Base-by-base conservation (phyloP, 2,113 vertebrate genomes). In the Dissostichus mawsoni region DNA sequence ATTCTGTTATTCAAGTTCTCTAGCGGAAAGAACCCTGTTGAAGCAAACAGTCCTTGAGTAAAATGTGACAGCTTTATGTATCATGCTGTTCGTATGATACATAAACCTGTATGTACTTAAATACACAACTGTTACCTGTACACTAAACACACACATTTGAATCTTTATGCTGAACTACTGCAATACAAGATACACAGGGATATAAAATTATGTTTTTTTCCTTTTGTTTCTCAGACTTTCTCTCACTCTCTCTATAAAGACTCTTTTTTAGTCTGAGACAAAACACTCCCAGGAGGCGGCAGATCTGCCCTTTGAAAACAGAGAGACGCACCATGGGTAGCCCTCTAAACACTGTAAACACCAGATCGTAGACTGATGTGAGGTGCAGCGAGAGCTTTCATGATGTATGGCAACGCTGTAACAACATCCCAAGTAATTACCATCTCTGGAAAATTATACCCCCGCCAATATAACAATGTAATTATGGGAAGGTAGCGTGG, bases 401-500 rank as follows among this genome's bases (percentile, higher is more conserved):
- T 58, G 23, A 84, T 84, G 61, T 51, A 73, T 50, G 44, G 16
- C 66, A 80, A 68, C 3, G n/a, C 74, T 80, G 74, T 78, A 79
- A 86, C 74, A 80, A 73, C 79, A 78, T 56, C 8, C 25, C 55
- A 82, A 67, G 57, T 80, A 89, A 87, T 84, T 81, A 85, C 74
- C 29, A 57, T 86, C 64, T 55, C 48, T 64, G 59, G 48, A 56
- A 88, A 92, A 89, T 87, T 65, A 85, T 70, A 84, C 59, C 61
- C 66, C 75, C 48, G n/a, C 78, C 59, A 64, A 73, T 83, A 78
- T 73, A 89, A 90, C 78, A 83, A 81, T 85, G 69, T 87, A 86
- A 89, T 92, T 90, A 90, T 78, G 53, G 33, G 68, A 80, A 75
- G 78, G 75, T 82, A 80, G 56, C 11, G 48, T 77, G 52, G 36